These are phyloP conservation scores for Pionites leucogaster DNA, from an alignment of 2,113 vertebrate genomes.

Conservation along the genomic window DNA sequence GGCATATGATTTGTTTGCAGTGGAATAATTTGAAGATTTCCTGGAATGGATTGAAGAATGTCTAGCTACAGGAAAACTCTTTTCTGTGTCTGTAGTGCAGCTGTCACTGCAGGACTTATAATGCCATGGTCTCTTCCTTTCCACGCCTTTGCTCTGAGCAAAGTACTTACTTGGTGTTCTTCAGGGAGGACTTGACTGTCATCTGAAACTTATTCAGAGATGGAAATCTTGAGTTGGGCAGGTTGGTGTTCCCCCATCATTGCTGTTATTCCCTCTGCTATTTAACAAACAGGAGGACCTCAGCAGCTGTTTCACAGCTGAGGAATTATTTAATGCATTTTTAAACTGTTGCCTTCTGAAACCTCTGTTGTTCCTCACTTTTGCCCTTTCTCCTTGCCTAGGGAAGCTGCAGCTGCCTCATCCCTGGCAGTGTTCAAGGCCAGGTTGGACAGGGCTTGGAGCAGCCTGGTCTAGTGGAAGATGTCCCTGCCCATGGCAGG, in stretches of 20 bases:
- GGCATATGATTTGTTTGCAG: not conserved
- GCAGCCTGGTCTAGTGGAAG: not conserved
- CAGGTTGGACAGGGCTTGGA: not conserved
- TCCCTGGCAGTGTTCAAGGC: not conserved
- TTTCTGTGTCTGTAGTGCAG: not conserved
- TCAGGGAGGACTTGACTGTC: not conserved
- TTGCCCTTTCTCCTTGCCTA: not conserved
- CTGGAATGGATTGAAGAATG: not conserved
- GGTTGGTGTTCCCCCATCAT: not conserved
- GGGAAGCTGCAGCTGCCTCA: not conserved
- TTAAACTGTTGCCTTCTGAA: not conserved
- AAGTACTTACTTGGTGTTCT: rapidly evolving
- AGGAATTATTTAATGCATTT: not conserved
- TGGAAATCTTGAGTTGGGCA: not conserved
- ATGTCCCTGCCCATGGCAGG: not conserved
- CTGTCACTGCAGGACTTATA: not conserved
- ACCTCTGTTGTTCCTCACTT: not conserved
- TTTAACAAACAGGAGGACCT: not conserved
- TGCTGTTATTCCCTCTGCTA: not conserved
- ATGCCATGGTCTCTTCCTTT: not conserved
- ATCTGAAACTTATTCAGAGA: not conserved
- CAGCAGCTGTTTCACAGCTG: not conserved
- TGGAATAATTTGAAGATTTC: not conserved
- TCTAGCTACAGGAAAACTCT: not conserved
- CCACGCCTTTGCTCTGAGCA: not conserved